phyloP scores from a whole-genome alignment of 2,797 vertebrate species.

The Chiloscyllium punctatum region DNA sequence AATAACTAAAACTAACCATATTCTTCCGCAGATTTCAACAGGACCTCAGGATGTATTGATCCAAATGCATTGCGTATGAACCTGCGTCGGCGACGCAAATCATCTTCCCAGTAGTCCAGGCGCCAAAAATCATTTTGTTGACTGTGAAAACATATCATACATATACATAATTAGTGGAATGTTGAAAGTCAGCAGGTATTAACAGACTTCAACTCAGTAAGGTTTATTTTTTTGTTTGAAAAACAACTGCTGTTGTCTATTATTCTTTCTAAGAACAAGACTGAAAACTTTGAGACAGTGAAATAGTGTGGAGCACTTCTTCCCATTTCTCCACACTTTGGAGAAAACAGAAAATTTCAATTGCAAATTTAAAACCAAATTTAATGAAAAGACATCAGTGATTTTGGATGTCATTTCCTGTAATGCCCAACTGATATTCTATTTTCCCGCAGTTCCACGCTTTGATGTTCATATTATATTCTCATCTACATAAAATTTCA shows the following conservation, averaged over 20 bases:
- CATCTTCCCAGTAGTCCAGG: conserved; percentile 98
- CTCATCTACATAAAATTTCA: conserved; percentile 26
- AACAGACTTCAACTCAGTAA: neutral
- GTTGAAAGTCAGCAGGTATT: neutral
- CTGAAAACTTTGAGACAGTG: neutral
- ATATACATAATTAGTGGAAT: conserved; percentile 43
- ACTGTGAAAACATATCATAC: conserved; percentile 57
- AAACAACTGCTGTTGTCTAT: neutral
- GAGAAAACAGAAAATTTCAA: neutral
- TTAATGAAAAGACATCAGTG: neutral
- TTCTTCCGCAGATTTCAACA: conserved; percentile 77
- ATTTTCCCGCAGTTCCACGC: neutral
- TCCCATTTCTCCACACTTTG: neutral
- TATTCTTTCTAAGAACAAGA: neutral
- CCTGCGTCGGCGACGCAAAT: conserved; percentile 84
- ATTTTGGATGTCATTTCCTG: neutral
- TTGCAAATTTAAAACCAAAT: neutral
- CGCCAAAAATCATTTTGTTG: conserved; percentile 95
- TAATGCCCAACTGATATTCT: neutral
- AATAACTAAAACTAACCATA: conserved; percentile 71
- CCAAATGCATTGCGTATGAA: conserved; percentile 93
- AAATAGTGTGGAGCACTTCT: neutral
- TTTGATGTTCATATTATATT: neutral
- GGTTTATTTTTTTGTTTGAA: neutral
- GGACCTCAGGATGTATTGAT: conserved; percentile 83